Conservation (phyloP, 2,113 vertebrate species). For the Ictidomys tridecemlineatus region DNA sequence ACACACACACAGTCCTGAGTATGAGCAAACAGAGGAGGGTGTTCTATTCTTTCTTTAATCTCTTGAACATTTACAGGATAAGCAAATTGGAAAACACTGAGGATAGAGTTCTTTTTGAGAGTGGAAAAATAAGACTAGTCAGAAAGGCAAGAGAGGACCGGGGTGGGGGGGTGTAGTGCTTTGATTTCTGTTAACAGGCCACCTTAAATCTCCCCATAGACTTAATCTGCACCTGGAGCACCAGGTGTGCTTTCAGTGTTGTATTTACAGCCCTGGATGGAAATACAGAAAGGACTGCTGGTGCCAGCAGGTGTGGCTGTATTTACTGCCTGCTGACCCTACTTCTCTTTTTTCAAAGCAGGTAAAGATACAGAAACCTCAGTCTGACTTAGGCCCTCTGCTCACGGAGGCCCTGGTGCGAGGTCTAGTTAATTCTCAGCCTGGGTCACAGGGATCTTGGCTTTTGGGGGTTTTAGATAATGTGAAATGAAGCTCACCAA, state of each 20-base stretch:
- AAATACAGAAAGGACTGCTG: rapidly evolving
- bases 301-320: not conserved
- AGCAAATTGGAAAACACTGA: not conserved
- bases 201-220: not conserved
- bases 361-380: not conserved
- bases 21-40: not conserved
- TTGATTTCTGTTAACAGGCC: not conserved
- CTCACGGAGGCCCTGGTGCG: not conserved
- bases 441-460: not conserved
- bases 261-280: not conserved
- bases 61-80: not conserved
- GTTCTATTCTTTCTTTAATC: not conserved
- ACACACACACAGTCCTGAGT: not conserved
- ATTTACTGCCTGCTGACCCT: not conserved
- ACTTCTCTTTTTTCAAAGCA: not conserved
- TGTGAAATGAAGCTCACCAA: not conserved
- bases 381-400: not conserved
- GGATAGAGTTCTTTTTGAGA: not conserved
- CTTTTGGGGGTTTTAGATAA: not conserved
- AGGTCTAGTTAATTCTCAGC: not conserved
- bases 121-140: too few relatives aligned
- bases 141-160: not conserved
- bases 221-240: not conserved
- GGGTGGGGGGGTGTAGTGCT: rapidly evolving
- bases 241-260: not conserved